Conservation (phyloP, 2,113 vertebrate genomes). For the Rhinopomastus cyanomelas region DNA sequence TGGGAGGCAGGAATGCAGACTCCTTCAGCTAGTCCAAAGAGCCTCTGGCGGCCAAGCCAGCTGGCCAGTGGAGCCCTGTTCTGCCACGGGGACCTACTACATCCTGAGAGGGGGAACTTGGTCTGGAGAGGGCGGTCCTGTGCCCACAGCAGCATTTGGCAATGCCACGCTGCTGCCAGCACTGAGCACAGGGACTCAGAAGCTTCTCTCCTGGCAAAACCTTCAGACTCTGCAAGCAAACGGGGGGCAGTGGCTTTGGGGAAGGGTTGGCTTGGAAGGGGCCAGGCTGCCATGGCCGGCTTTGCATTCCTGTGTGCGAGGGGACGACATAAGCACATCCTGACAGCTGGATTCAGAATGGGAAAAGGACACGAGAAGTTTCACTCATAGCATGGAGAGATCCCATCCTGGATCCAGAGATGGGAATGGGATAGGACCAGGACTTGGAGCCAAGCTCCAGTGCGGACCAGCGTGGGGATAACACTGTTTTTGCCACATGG, state of each 20-base stretch:
- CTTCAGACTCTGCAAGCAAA: not conserved
- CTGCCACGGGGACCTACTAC: slow-evolving; percentile 56
- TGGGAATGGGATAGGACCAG: not conserved
- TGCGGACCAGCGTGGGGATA: not conserved
- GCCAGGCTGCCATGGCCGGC: not conserved
- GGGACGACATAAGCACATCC: slow-evolving; percentile 60
- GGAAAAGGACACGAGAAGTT: slow-evolving; percentile 63
- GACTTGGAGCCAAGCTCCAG: slow-evolving; percentile 42
- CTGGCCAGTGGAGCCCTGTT: slow-evolving; percentile 58
- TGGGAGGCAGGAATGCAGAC: slow-evolving; percentile 70
- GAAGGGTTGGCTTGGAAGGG: slow-evolving; percentile 11
- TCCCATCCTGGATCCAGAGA: slow-evolving; percentile 22
- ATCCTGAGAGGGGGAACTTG: not conserved
- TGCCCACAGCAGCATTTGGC: not conserved
- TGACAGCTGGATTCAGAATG: slow-evolving; percentile 56
- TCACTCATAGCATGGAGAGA: slow-evolving; percentile 55
- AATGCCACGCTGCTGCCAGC: not conserved
- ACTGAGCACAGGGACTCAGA: not conserved
- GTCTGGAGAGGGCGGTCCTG: not conserved
- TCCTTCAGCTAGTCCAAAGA: slow-evolving; percentile 70
- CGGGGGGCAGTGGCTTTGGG: slow-evolving; percentile 35
- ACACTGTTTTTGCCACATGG: slow-evolving; percentile 13
- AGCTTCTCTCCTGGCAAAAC: slow-evolving; percentile 22
- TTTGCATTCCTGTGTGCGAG: slow-evolving; percentile 26
- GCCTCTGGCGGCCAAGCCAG: slow-evolving; percentile 49